phyloP scores from a whole-genome alignment of 2,113 vertebrate genomes.

The Microcebus lehilahytsara region DNA sequence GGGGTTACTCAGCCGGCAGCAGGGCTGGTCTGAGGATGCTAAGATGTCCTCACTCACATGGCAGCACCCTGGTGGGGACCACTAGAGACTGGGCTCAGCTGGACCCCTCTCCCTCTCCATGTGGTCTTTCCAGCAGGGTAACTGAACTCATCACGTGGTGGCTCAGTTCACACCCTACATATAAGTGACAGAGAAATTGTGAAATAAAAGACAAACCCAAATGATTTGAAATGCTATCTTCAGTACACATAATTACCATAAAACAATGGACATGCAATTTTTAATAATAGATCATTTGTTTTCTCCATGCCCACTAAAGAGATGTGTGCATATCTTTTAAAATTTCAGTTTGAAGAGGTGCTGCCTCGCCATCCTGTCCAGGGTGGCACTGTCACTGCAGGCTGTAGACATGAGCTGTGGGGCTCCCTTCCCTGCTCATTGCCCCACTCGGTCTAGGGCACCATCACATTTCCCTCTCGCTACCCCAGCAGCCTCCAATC shows the following conservation, averaged over 20 bases:
- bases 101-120: background rate
- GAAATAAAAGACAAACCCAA: background rate
- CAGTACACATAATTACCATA: background rate
- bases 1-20: background rate
- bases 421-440: background rate
- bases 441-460: background rate
- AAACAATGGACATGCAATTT: background rate
- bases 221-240: background rate
- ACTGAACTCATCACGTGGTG: background rate
- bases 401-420: background rate
- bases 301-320: background rate
- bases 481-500: background rate
- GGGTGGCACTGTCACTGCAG: background rate
- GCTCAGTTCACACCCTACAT: background rate
- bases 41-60: background rate
- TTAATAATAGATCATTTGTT: background rate
- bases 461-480: accelerated
- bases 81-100: background rate
- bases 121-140: background rate
- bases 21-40: background rate
- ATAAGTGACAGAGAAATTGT: background rate
- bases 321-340: background rate
- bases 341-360: background rate
- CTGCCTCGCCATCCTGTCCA: background rate
- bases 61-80: background rate